Evolutionary conservation across 2,797 vertebrate species (phyloP).

Genomic region (Oreochromis mossambicus): DNA sequence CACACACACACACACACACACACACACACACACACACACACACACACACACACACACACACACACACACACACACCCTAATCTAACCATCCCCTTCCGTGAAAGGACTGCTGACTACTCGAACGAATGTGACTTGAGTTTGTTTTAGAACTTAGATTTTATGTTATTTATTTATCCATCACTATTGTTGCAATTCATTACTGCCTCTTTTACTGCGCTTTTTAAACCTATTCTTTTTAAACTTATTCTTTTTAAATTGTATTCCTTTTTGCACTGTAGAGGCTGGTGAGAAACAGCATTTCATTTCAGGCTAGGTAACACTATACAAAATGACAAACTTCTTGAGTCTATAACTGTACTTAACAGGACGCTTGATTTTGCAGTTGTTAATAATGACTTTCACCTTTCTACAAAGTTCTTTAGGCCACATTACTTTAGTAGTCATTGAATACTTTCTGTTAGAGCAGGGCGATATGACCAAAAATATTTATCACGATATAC

Average conservation of each 20-base stretch:
- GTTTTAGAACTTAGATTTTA: background rate
- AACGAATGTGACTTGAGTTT: background rate
- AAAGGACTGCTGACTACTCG: background rate
- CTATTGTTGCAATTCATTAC: background rate
- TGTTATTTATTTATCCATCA: background rate
- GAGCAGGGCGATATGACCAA: too few species aligned
- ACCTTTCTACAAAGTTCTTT: fast-evolving
- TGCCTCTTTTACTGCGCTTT: background rate
- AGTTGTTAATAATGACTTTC: background rate
- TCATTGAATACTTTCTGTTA: background rate
- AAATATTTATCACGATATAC: too few species aligned
- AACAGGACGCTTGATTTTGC: background rate
- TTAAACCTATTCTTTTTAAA: background rate
- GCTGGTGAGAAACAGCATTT: background rate
- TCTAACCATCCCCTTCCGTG: background rate
- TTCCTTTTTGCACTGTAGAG: fast-evolving
- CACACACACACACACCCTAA: background rate
- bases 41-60: too few species aligned
- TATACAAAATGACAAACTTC: background rate
- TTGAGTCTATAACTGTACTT: background rate
- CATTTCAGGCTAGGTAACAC: background rate
- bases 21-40: too few species aligned
- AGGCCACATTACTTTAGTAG: background rate
- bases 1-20: too few species aligned
- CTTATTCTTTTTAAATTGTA: background rate